Evolutionary conservation across 2,888 invertebrate species (phyloP).

Genomic region (Drosophila helvetica): DNA sequence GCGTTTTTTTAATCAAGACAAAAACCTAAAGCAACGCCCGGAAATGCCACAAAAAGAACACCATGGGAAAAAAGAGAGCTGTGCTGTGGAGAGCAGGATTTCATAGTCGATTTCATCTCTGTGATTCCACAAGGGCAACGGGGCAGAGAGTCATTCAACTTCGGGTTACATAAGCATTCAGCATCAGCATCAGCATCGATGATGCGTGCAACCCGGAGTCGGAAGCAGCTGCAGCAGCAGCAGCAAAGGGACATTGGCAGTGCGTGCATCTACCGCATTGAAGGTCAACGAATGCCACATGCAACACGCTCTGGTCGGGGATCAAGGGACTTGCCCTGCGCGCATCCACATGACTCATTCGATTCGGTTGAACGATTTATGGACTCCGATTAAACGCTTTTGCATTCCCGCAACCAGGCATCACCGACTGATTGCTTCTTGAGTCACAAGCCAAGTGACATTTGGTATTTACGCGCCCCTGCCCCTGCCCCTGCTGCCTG

Average conservation of each 20-base stretch:
- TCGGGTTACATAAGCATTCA: slow-evolving; percentile 63
- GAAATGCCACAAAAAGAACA: slow-evolving; percentile 29
- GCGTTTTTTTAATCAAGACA: slow-evolving; percentile 34
- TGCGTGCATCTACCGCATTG: slow-evolving; percentile 25
- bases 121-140: slow-evolving; percentile 44
- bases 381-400: slow-evolving; percentile 13
- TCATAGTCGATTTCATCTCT: slow-evolving; percentile 58
- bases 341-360: slow-evolving; percentile 38
- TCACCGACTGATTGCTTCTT: slow-evolving; percentile 29
- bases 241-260: slow-evolving; percentile 19
- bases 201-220: slow-evolving; percentile 59
- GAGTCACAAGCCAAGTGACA: slow-evolving; percentile 58
- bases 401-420: slow-evolving; percentile 19
- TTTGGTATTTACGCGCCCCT: slow-evolving; percentile 62
- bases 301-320: slow-evolving; percentile 40
- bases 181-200: slow-evolving; percentile 3
- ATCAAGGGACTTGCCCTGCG: slow-evolving; percentile 45
- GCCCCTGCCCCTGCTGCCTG: slow-evolving; percentile 1
- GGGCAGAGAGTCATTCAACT: slow-evolving; percentile 68
- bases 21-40: slow-evolving; percentile 39
- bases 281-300: slow-evolving; percentile 59
- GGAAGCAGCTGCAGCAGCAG: slow-evolving; percentile 38
- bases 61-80: slow-evolving; percentile 8
- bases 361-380: slow-evolving; percentile 35
- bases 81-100: slow-evolving; percentile 40